These are phyloP conservation scores for Falco novaeseelandiae DNA, from an alignment of 2,797 vertebrate species.

Conservation along the genomic window DNA sequence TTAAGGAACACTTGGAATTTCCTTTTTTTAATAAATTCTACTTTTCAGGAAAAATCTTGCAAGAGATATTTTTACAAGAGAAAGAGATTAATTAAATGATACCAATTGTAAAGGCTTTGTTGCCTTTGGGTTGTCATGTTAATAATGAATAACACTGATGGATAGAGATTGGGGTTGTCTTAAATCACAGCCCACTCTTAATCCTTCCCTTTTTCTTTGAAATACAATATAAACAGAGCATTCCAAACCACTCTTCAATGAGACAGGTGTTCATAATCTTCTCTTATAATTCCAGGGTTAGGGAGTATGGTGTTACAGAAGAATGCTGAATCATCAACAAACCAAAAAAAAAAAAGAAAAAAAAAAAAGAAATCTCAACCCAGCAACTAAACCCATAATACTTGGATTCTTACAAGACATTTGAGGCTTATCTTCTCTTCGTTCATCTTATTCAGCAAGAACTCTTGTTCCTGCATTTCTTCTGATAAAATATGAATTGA, in stretches of 20 bases:
- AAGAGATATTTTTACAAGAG: slow-evolving; percentile 7
- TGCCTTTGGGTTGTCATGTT: slow-evolving; percentile 6
- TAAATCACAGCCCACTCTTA: slow-evolving; percentile 11
- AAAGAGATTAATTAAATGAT: slow-evolving; percentile 5
- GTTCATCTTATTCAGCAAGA: not conserved
- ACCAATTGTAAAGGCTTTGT: not conserved
- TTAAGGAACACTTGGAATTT: not conserved
- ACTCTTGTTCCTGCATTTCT: not conserved
- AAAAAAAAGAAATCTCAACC: not conserved
- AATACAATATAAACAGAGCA: slow-evolving; percentile 11
- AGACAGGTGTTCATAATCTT: slow-evolving; percentile 5
- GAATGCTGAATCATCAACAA: not conserved
- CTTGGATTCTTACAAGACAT: not conserved
- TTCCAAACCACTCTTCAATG: not conserved
- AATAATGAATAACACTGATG: not conserved
- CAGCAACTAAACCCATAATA: not conserved
- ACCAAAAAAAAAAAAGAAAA: not conserved
- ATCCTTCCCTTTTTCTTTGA: slow-evolving; percentile 27
- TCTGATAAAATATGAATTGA: not conserved
- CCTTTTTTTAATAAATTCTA: not conserved
- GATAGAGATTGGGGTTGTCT: not conserved
- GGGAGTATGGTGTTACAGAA: not conserved
- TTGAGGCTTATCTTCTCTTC: not conserved
- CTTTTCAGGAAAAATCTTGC: not conserved
- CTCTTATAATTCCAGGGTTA: not conserved